phyloP scores from a whole-genome alignment of 2,113 vertebrate species.

The Hippocampus abdominalis region DNA sequence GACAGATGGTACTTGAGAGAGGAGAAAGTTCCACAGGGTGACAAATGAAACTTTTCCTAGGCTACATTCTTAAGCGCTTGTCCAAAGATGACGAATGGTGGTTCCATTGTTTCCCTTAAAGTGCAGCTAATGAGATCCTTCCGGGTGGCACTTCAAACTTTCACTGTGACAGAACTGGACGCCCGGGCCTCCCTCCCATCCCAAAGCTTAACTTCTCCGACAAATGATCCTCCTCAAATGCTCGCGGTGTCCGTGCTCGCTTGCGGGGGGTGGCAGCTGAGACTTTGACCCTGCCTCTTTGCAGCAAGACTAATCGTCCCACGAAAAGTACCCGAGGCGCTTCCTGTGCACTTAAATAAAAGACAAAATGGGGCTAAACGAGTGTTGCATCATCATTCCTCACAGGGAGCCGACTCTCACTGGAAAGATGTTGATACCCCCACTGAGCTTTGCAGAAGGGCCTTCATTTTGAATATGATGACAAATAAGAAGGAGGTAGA shows the following conservation, averaged over 20 bases:
- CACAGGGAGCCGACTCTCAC: not conserved
- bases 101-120: slow-evolving; percentile 6
- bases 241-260: not conserved
- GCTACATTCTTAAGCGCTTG: not conserved
- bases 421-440: slow-evolving; percentile 54
- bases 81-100: not conserved
- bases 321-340: slow-evolving; percentile 16
- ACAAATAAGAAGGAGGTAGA: slow-evolving; percentile 24
- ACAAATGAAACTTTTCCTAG: not conserved
- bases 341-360: slow-evolving; percentile 41
- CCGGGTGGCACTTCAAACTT: slow-evolving; percentile 38
- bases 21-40: not conserved
- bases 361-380: slow-evolving; percentile 30
- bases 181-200: slow-evolving; percentile 11
- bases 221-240: slow-evolving; percentile 37
- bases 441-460: slow-evolving; percentile 33
- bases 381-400: slow-evolving; percentile 35
- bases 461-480: slow-evolving; percentile 53
- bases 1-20: not conserved
- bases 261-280: slow-evolving; percentile 26
- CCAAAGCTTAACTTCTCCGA: slow-evolving; percentile 22
- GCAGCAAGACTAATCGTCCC: slow-evolving; percentile 38
- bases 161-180: slow-evolving; percentile 20
- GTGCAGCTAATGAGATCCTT: slow-evolving; percentile 50
- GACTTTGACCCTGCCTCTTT: slow-evolving; percentile 21